These are phyloP conservation scores for Iselma pallidipennis DNA, from an alignment of 2,888 invertebrate species.

Conservation along the genomic window DNA sequence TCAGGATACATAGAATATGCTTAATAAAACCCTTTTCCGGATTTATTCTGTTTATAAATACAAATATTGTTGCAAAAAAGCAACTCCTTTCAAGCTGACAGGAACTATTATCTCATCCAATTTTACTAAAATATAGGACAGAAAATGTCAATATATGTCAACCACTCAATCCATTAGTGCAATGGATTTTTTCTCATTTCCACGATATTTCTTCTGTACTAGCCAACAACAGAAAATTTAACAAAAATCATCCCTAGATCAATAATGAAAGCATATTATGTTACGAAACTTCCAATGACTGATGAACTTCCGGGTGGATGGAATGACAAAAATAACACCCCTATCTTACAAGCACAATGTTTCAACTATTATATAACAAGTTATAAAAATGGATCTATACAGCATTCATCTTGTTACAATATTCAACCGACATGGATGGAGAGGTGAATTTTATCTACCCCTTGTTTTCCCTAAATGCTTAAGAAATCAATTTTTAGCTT, in stretches of 20 bases:
- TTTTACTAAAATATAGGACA: no score
- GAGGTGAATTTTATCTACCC: slow-evolving; percentile 55
- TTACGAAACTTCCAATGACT: slow-evolving; percentile 51
- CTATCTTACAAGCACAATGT: slow-evolving; percentile 58
- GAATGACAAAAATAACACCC: slow-evolving; percentile 31
- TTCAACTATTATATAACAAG: slow-evolving; percentile 71
- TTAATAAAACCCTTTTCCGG: no score
- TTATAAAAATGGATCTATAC: slow-evolving; percentile 61
- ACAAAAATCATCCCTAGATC: slow-evolving; percentile 9
- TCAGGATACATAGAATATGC: no score
- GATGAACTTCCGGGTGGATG: slow-evolving; percentile 49
- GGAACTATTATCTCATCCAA: no score
- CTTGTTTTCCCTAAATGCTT: no score
- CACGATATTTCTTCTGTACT: no score
- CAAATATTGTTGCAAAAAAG: no score
- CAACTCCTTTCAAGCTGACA: no score
- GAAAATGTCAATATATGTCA: background rate
- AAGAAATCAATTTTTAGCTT: no score
- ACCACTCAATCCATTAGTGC: background rate
- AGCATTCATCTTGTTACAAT: slow-evolving; percentile 70
- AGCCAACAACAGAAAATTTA: slow-evolving; percentile 38
- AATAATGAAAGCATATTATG: slow-evolving; percentile 44
- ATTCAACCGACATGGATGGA: slow-evolving; percentile 84
- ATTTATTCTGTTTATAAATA: no score
- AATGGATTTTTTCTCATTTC: slow-evolving; percentile 31